Evolutionary conservation across 2,888 invertebrate genomes (phyloP), one percentile per base, ranked within the genome.

Genomic region (Habroteleia sp.): DNA sequence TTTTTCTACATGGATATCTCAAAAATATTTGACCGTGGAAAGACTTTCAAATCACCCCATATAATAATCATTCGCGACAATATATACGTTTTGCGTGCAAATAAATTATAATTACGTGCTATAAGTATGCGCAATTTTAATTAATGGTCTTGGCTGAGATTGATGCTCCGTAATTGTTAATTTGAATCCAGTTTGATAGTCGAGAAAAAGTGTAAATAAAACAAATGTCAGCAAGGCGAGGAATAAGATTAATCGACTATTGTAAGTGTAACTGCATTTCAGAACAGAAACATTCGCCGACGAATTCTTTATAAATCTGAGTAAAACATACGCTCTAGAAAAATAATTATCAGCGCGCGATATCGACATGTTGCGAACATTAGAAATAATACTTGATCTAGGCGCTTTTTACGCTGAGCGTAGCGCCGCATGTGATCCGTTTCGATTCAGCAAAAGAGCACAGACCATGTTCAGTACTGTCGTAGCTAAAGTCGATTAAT

Each of bases 401-500:
- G 50, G 3, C 20, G 11, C 41, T 60, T 69, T 69, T 69, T 69
- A 14, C 37, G 1, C 7, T 6, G 7, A 29, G 58, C 35, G 48
- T 37, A 37, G 35, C 62, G 7, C 29, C 29, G 27, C 50, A 16
- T 20, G 20, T 17, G 39, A 69, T 52, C 52, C 48, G 52, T 27
- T 48, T 17, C 35, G 52, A 37, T 52, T 60, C 33, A 44, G 37
- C 35, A 20, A 44, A 68, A 71, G 50, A 17, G 13, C 54, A 31
- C 25, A 58, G 58, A 42, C 56, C 37, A 29, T 39, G 39, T 54
- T 54, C 46, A 46, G 69, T n/a, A 62, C 69, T 62, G 62, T 71
- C 54, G 62, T 54, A 44, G 48, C 54, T 54, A 54, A 62, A 71
- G 62, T 50, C 62, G 50, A 62, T 62, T 62, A 62, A 62, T 71